Base-by-base conservation (phyloP, 2,888 invertebrate genomes). In the Micoletzkya japonica region DNA sequence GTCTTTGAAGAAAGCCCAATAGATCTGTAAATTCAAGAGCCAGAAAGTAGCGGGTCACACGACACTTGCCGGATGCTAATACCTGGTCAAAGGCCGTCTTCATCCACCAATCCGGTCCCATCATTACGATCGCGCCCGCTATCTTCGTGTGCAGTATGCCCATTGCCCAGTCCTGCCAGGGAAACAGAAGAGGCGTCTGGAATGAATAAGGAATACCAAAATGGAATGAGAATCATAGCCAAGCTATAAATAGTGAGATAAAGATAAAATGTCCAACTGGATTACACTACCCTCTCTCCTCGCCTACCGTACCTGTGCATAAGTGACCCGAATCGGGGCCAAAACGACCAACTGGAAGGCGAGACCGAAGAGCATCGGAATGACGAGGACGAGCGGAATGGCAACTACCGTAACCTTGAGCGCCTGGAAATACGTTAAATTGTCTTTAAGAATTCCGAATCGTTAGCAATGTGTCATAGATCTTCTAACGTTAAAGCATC, bases 131-230 rank as follows among this genome's bases (percentile, higher is more conserved):
- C 0, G 95, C 97, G 84, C 95, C 94, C 24, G 95, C 92, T 70
- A 97, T 96, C 89, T 98, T 98, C 1, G 95, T 95, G 86, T 97
- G 96, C 0, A 98, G 89, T 17, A 98, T 94, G 32, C 97, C 96
- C 34, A 98, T 88, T 0, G 96, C 96, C 97, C 97, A 98, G 88
- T 97, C 95, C 88, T 68, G 68, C 68, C 68, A 68, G n/a, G 58
- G 58, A 58, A 68, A 68, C 14, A 68, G 49, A 28, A 68, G 68
- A 17, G 68, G 68, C 2, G 58, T 68, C 68, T 68, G 68, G n/a
- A 44, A 58, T 2, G 28, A 39, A 39, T 10, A 39, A 10, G 10
- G 39, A 39, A 39, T 10, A 39, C 39, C 39, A 17, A 10, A 39
- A 7, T 39, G 17, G 39, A 17, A 39, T 6, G 7, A 39, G 39